Evolutionary conservation across 1,140 invertebrate genomes (phyloP), one percentile per base, ranked within the genome.

Genomic region (Drosophila grimshawi): DNA sequence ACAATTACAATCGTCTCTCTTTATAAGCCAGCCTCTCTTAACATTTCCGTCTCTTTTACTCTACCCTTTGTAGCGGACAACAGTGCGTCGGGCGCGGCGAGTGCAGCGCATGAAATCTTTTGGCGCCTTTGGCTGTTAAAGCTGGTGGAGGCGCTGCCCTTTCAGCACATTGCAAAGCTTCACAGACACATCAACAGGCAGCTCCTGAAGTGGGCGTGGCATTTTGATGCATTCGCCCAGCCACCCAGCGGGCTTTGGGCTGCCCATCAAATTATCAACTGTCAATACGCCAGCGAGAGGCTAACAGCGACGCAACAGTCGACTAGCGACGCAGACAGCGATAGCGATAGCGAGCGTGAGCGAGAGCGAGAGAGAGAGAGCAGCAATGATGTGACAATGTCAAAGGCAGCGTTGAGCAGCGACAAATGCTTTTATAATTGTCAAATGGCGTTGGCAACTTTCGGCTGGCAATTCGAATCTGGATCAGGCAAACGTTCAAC

Each of bases 381-480:
- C 43, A 41, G 35, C 64, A 64, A 53, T 64, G 77, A 73, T 73
- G 77, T 78, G 81, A 81, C 75, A 75, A 73, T 69, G 85, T 64
- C 78, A 61, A 78, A 76, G 67, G 60, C 74, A 66, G 43, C 60
- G 46, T 35, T 61, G 48, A 35, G 39, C 57, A 55, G 56, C 79
- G 70, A 75, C 83, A 89, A 89, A 89, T 89, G 85, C 85, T 89
- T 89, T 89, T 89, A 89, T 89, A 89, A 89, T 89, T 89, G 85
- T 89, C 85, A 89, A 89, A 89, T 81, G 80, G 85, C 82, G 70
- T 86, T 79, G 76, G 72, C 77, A 77, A 59, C 69, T 86, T 74
- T 69, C 45, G 61, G 57, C 56, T 60, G 59, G 49, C 65, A 74
- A 74, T 46, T 1, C 43, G 67, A 57, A 53, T 49, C 59, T 56